Evolutionary conservation across 1,140 invertebrate genomes (phyloP).

Genomic region (Bathynomus jamesi): DNA sequence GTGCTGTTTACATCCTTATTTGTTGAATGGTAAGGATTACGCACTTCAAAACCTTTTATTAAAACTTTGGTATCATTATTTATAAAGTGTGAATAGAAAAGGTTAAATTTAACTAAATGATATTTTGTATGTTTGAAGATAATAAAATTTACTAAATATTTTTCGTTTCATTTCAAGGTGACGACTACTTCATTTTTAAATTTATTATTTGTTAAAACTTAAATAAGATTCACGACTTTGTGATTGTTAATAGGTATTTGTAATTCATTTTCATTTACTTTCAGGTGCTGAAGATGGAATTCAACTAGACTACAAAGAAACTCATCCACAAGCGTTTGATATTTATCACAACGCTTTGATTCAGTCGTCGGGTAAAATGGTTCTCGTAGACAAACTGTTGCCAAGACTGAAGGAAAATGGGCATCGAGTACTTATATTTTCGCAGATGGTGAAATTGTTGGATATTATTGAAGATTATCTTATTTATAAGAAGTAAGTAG

Average conservation of each 20-base stretch:
- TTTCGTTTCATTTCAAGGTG: too few species aligned
- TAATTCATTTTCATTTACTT: too few species aligned
- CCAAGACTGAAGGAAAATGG: conserved; percentile 93
- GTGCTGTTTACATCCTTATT: conserved; percentile 92
- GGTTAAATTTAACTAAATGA: too few species aligned
- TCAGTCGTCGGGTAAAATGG: conserved; percentile 97
- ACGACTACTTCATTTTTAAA: too few species aligned
- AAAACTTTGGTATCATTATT: too few species aligned
- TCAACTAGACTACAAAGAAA: conserved; percentile 76
- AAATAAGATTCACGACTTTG: too few species aligned
- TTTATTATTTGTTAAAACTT: too few species aligned
- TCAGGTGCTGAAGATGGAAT: conserved; percentile 89
- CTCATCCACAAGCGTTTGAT: conserved; percentile 49
- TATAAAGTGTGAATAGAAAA: too few species aligned
- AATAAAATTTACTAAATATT: too few species aligned
- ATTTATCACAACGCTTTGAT: conserved; percentile 70
- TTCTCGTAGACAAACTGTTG: conserved; percentile 94
- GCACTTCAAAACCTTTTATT: too few species aligned
- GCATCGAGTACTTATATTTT: conserved; percentile 95
- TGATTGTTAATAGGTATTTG: too few species aligned
- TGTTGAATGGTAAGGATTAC: conserved; percentile 53
- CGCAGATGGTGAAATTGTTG: conserved; percentile 98
- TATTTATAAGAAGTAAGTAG: conserved; percentile 74
- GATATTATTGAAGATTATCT: conserved; percentile 98
- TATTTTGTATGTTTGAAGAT: too few species aligned